Evolutionary conservation across 2,888 invertebrate genomes (phyloP), one percentile per base, ranked within the genome.

Genomic region (Parascotia fuliginaria): DNA sequence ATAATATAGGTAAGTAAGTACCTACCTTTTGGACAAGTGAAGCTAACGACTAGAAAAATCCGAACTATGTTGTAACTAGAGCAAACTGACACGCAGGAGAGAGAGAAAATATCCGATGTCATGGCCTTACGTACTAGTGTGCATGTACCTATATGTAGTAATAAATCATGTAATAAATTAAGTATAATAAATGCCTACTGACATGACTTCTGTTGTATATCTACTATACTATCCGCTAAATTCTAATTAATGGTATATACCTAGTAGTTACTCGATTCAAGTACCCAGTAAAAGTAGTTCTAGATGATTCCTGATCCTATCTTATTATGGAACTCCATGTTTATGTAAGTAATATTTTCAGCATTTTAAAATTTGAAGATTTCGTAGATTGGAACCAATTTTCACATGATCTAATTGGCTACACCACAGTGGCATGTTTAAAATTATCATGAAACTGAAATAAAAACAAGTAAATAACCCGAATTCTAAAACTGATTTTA

Each of bases 401-500:
- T 83, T 77, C 85, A 84, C 85, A 85, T 88, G 88, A 85, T 90
- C 87, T 86, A 89, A 87, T 89, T 89, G 87, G 87, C 87, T 81
- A 80, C 85, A 87, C 87, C 82, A 80, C 85, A 76, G 81, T 79
- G 77, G 77, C 83, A 75, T 70, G 87, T 89, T 89, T 87, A 91
- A 91, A 92, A 90, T 89, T 86, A 90, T 88, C 89, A 85, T 86
- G 85, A 78, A 85, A 83, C 89, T 87, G 84, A 90, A 90, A 92
- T 90, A 89, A 90, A 91, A 90, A 89, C 85, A 91, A 89, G 89
- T 90, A 91, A 91, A 91, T 90, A 90, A 89, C 88, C 89, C 86
- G 88, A 89, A 89, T 91, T 89, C 92, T 91, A 90, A 91, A 91
- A 89, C 84, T 85, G 92, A 91, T 91, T 92, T 92, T 91, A 92